A percentile compares a stretch with the other conserved stretches of the same genome.
Evolutionary conservation across 1,140 invertebrate genomes (phyloP).

Genomic region (Cyclargus thomasi): DNA sequence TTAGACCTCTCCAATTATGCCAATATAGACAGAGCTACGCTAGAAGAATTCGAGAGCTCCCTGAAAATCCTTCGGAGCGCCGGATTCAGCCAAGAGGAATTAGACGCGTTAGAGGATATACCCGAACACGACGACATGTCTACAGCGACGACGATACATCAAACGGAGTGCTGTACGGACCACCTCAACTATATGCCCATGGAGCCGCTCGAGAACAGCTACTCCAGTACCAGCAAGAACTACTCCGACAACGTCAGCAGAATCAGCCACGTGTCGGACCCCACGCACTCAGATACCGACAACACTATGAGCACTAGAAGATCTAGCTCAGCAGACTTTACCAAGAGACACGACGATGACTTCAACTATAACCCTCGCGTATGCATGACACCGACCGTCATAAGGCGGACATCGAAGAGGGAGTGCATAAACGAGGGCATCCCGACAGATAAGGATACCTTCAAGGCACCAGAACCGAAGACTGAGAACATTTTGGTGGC

Average conservation of each 20-base stretch:
- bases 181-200: constrained; percentile 64
- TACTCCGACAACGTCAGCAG: constrained; percentile 62
- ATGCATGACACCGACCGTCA: constrained; percentile 59
- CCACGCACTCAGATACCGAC: constrained; percentile 58
- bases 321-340: constrained; percentile 71
- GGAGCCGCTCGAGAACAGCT: constrained; percentile 55
- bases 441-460: constrained; percentile 40
- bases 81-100: constrained; percentile 75
- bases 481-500: constrained; percentile 56
- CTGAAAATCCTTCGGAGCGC: constrained; percentile 78
- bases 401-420: constrained; percentile 50
- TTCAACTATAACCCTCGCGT: constrained; percentile 46
- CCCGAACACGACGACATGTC: constrained; percentile 66
- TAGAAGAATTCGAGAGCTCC: constrained; percentile 84
- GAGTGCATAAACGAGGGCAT: constrained; percentile 55
- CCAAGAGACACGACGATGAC: constrained; percentile 62
- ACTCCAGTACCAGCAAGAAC: constrained; percentile 57
- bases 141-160: constrained; percentile 56
- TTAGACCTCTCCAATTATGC: constrained; percentile 78
- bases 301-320: constrained; percentile 57
- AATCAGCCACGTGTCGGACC: constrained; percentile 63
- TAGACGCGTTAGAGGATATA: constrained; percentile 71
- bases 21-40: constrained; percentile 82
- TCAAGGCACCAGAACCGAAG: constrained; percentile 54
- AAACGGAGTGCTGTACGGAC: constrained; percentile 54